phyloP scores from a whole-genome alignment of 2,113 vertebrate genomes.

The Sceloporus tristichus region DNA sequence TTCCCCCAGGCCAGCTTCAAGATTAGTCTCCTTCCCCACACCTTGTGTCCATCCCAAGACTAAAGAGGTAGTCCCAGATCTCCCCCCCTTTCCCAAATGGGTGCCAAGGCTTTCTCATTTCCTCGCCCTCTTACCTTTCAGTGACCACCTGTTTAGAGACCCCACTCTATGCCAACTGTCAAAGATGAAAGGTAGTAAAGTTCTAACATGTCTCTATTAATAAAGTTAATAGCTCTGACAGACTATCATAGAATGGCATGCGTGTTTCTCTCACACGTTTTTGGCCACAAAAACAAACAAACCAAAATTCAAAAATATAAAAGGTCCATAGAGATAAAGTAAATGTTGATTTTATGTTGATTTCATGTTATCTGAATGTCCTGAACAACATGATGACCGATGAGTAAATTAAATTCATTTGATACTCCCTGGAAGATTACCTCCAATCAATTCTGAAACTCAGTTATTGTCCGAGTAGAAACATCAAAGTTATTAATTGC shows the following conservation, averaged over 20 bases:
- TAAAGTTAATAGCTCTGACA: too few species aligned
- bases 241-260: not conserved
- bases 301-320: not conserved
- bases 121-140: too few species aligned
- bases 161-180: too few species aligned
- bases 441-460: not conserved
- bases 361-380: not conserved
- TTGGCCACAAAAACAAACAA: not conserved
- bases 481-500: constrained; percentile 1
- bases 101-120: too few species aligned
- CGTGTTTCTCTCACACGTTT: not conserved
- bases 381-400: not conserved
- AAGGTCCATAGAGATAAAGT: not conserved
- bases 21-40: too few species aligned
- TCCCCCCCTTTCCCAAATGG: too few species aligned
- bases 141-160: too few species aligned
- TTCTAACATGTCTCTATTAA: too few species aligned
- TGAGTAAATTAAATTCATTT: not conserved
- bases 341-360: not conserved
- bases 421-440: not conserved
- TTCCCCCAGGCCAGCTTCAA: too few species aligned
- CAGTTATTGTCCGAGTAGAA: not conserved
- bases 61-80: too few species aligned
- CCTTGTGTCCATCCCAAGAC: too few species aligned
- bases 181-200: too few species aligned